Evolutionary conservation across 1,140 invertebrate species (phyloP).

Genomic region (Brachionus paranguensis): DNA sequence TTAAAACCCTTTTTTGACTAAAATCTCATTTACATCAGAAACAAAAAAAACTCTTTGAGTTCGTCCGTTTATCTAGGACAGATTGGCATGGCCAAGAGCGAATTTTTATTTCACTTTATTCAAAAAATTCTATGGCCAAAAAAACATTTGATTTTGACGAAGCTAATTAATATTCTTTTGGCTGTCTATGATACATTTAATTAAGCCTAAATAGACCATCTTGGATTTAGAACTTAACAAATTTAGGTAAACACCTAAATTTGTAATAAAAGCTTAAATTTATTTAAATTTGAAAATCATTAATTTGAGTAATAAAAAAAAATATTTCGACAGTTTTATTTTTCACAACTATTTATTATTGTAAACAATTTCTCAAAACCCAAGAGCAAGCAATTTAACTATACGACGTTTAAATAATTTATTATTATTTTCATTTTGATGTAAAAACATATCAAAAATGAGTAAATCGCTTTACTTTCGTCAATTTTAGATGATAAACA

Average conservation of each 20-base stretch:
- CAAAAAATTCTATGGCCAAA: background rate
- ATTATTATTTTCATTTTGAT: background rate
- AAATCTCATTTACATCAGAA: background rate
- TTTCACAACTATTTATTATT: background rate
- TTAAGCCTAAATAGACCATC: background rate
- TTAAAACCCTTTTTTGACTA: background rate
- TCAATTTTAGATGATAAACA: background rate
- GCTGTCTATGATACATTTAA: background rate
- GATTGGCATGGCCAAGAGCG: background rate
- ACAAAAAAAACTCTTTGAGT: background rate
- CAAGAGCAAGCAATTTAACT: background rate
- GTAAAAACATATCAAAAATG: background rate
- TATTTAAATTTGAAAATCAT: background rate
- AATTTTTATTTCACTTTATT: background rate
- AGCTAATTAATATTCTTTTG: background rate
- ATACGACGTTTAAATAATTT: background rate
- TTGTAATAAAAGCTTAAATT: background rate
- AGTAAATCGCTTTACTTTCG: background rate
- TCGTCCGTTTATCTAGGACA: background rate
- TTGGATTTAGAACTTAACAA: background rate
- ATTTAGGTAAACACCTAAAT: background rate
- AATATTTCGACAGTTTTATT: background rate
- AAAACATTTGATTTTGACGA: background rate
- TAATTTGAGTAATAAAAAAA: background rate
- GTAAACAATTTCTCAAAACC: background rate